Evolutionary conservation across 2,797 vertebrate genomes (phyloP).

Genomic region (Hydrocynus forskahlii): DNA sequence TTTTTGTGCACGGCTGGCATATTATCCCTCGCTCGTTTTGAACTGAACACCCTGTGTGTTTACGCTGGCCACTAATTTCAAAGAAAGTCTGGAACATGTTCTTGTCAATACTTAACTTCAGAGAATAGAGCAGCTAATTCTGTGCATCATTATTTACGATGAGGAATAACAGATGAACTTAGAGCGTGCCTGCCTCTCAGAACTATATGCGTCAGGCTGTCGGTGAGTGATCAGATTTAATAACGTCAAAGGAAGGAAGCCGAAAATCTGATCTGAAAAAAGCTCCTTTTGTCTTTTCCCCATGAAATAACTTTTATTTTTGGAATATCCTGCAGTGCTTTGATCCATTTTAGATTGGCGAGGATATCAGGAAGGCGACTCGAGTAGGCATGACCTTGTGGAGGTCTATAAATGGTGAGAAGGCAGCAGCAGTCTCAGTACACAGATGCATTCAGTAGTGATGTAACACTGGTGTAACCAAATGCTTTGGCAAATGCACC

Average conservation of each 20-base stretch:
- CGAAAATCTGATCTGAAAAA: background rate
- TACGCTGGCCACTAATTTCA: too few species aligned
- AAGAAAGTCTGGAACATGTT: too few species aligned
- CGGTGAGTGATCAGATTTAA: background rate
- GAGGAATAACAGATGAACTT: background rate
- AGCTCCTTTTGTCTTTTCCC: slow-evolving; percentile 9
- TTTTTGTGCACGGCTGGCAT: too few species aligned
- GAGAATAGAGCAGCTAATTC: too few species aligned
- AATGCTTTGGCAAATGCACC: slow-evolving; percentile 32
- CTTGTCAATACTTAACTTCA: too few species aligned
- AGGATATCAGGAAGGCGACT: slow-evolving; percentile 29
- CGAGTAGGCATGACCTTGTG: slow-evolving; percentile 43
- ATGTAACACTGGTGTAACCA: slow-evolving; percentile 45
- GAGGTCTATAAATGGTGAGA: slow-evolving; percentile 63
- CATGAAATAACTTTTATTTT: slow-evolving; percentile 32
- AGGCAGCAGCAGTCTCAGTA: background rate
- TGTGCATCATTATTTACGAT: background rate
- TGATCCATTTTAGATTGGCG: slow-evolving; percentile 41
- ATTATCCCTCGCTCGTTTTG: too few species aligned
- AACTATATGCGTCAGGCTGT: background rate
- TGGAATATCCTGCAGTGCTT: slow-evolving; percentile 37
- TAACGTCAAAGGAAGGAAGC: slow-evolving; percentile 19
- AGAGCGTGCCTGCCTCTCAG: background rate
- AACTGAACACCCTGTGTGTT: too few species aligned
- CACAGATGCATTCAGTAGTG: background rate